These are phyloP conservation scores for Caenorhabditis plicata DNA, from an alignment of 2,888 invertebrate genomes.

Conservation along the genomic window DNA sequence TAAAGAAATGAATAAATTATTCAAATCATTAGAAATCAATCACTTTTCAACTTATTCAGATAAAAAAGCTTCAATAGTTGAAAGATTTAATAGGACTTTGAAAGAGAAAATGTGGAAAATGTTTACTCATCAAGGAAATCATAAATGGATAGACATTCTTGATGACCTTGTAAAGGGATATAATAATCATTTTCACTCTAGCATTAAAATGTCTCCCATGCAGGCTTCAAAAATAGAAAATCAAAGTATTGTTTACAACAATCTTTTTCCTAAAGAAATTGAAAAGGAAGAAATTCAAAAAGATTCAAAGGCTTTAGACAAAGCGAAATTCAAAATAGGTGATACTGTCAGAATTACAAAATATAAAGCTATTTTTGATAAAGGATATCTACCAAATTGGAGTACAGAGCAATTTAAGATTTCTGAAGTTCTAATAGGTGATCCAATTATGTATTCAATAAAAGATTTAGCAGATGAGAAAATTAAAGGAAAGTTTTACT, in stretches of 20 bases:
- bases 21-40: constrained; percentile 37
- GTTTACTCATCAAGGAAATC: constrained; percentile 40
- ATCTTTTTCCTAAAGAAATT: constrained; percentile 6
- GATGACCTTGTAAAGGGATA: constrained; percentile 30
- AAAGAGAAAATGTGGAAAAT: constrained; percentile 45
- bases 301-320: too few relatives aligned
- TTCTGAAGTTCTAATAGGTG: too few relatives aligned
- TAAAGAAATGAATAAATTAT: constrained; percentile 29
- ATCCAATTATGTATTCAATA: too few relatives aligned
- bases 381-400: too few relatives aligned
- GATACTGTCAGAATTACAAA: constrained; percentile 39
- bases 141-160: constrained; percentile 40
- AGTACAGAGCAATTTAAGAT: too few relatives aligned
- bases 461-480: too few relatives aligned
- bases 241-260: constrained; percentile 7
- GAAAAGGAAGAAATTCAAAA: constrained; percentile 4
- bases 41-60: constrained; percentile 35
- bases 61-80: constrained; percentile 39
- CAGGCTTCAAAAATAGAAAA: constrained; percentile 27
- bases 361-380: constrained; percentile 37
- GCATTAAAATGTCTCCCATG: constrained; percentile 38
- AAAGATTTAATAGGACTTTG: constrained; percentile 42
- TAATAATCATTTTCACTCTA: constrained; percentile 44
- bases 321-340: constrained; percentile 14
- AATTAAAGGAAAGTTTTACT: too few relatives aligned